Evolutionary conservation across 2,888 invertebrate genomes (phyloP), one percentile per base, ranked within the genome.

Genomic region (Omphaloscelis lunosa): DNA sequence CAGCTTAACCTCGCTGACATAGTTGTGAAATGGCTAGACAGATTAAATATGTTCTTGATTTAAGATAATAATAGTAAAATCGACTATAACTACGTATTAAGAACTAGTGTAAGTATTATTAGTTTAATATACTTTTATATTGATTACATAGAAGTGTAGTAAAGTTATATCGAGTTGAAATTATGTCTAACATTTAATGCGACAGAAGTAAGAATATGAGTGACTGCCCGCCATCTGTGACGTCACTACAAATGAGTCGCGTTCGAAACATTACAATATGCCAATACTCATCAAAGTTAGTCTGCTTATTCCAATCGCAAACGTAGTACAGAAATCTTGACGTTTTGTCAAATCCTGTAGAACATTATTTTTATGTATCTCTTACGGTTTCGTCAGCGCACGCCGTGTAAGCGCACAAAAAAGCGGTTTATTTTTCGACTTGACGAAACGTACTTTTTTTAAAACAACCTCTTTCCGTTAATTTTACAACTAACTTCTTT

Each of bases 11-110:
- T 15, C 0, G 12, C 8, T n/a, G 15, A n/a, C 9, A 78, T 45
- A 15, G 17, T 39, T 69, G 61, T 41, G 48, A 76, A 76, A 59
- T 48, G 23, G 6, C 77, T 65, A 56, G 11, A 62, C 68, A 29
- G 11, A 20, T 53, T 27, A 23, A 34, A 7, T 11, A 66, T 34
- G 34, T 56, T n/a, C 51, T n/a, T 51, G 51, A 11, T n/a, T n/a
- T 34, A 11, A 72, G 45, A 58, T 53, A 65, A 66, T 48, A 61
- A n/a, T 69, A 75, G 65, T 75, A 65, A 79, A 79, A 79, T 75
- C 75, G 7, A 66, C n/a, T 70, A 75, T 0, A 61, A 5, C 48
- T 56, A 80, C 9, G 29, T 51, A 45, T 29, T 63, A 69, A 56
- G 12, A 68, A 62, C n/a, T n/a, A 66, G 15, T 41, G 8, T 58